These are phyloP conservation scores for Phainopepla nitens DNA, from an alignment of 2,113 vertebrate genomes.

Conservation along the genomic window DNA sequence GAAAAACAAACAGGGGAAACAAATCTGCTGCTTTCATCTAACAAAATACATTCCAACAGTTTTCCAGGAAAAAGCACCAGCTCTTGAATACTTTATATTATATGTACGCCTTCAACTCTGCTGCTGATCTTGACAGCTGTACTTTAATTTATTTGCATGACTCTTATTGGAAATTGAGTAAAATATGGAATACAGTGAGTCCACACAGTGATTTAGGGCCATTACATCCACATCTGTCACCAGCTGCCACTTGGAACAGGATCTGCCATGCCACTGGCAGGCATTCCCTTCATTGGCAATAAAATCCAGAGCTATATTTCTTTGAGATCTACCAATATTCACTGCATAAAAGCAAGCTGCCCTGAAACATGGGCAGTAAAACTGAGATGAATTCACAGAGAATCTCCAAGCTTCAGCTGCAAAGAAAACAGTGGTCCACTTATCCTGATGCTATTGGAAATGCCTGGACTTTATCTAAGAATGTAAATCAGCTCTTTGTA, in stretches of 20 bases:
- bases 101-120: constrained; percentile 22
- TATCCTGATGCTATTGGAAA: background rate
- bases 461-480: background rate
- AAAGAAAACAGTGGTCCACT: background rate
- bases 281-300: background rate
- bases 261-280: constrained; percentile 20
- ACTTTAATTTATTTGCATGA: constrained; percentile 54
- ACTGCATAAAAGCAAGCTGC: background rate
- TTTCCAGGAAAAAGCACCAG: constrained; percentile 4
- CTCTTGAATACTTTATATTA: background rate
- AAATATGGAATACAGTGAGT: constrained; percentile 30
- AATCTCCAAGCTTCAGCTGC: background rate
- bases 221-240: constrained; percentile 7
- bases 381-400: background rate
- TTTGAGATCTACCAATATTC: background rate
- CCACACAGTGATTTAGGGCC: constrained; percentile 20
- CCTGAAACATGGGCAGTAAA: background rate
- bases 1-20: background rate
- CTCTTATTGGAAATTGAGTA: constrained; percentile 42
- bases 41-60: background rate
- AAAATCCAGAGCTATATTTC: background rate
- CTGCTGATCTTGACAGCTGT: constrained; percentile 60
- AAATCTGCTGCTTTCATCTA: background rate
- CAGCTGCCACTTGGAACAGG: constrained; percentile 19
- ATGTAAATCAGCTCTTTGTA: background rate